Base-by-base conservation (phyloP, 2,113 vertebrate species). In the Himantopus leucocephalus region DNA sequence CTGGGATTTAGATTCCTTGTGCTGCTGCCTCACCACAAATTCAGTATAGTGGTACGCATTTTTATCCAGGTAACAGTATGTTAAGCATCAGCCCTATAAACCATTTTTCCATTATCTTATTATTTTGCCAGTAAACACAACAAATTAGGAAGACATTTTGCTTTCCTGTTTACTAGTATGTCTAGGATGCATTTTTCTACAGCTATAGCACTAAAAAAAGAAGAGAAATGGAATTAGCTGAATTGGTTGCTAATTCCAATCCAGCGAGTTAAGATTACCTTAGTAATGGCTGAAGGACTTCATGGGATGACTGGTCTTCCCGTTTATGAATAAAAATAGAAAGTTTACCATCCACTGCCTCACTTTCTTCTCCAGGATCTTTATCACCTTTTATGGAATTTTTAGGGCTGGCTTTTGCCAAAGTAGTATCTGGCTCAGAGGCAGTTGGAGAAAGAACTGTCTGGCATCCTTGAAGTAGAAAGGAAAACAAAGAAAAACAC, bases 281-380 rank as follows among this genome's bases (percentile, higher is more conserved):
- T 34, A 99, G 98, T 66, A 99, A 98, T 3, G 99, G 99, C 80
- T 99, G 99, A 43, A 99, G 98, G 77, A 99, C 99, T 97, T 99
- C 99, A 72, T 99, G 99, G 59, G 99, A 99, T 21, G 99, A 99
- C 91, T 99, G 99, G 88, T 99, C 99, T 97, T 99, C 99, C 82
- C 99, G 97, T 94, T 99, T 99, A 92, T 99, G 99, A 96, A 99
- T 99, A 64, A 99, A 99, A 97, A 99, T 99, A 12, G 99, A 99
- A 14, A 99, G 99, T 93, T 99, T 99, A 70, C 99, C 99, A 95
- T 99, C 99, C 72, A 99, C 99, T 8, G 99, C 99, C 94, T 99
- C 99, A 2, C 99, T 99, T 96, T 99, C 99, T 94, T 99, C 99
- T 85, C 99, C 99, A 14, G 97, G 98, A 79, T 99, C 99, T 91